These are phyloP conservation scores for Cecidostiba fungosa DNA, from an alignment of 2,888 invertebrate species.

Conservation along the genomic window DNA sequence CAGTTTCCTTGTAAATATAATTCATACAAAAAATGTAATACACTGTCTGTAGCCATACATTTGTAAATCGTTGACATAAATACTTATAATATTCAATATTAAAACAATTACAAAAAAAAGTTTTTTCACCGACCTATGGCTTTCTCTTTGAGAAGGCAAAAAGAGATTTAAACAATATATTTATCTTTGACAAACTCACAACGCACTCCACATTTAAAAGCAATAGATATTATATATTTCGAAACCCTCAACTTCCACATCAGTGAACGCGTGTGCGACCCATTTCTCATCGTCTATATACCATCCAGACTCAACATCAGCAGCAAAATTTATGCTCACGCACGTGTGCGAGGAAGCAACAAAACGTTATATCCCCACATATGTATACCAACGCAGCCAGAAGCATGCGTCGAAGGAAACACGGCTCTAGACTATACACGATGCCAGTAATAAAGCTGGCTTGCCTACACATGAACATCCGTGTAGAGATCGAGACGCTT, in stretches of 20 bases:
- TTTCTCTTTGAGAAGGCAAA: no score
- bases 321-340: conserved; percentile 42
- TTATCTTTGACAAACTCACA: no score
- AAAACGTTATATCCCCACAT: not conserved
- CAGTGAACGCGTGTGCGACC: not conserved
- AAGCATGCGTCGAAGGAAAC: conserved; percentile 31
- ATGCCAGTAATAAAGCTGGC: conserved; percentile 62
- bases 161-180: no score
- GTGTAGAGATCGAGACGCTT: conserved; percentile 26
- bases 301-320: not conserved
- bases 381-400: not conserved
- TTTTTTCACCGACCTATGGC: no score
- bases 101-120: no score
- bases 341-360: conserved; percentile 37
- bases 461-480: not conserved
- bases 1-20: no score
- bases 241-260: not conserved
- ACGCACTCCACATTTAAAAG: no score
- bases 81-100: no score
- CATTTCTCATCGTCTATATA: not conserved
- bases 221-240: not conserved
- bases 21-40: no score
- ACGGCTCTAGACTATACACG: conserved; percentile 35
- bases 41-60: no score
- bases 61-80: no score